Conservation (phyloP, 2,797 vertebrate genomes). For the Bucorvus abyssinicus region DNA sequence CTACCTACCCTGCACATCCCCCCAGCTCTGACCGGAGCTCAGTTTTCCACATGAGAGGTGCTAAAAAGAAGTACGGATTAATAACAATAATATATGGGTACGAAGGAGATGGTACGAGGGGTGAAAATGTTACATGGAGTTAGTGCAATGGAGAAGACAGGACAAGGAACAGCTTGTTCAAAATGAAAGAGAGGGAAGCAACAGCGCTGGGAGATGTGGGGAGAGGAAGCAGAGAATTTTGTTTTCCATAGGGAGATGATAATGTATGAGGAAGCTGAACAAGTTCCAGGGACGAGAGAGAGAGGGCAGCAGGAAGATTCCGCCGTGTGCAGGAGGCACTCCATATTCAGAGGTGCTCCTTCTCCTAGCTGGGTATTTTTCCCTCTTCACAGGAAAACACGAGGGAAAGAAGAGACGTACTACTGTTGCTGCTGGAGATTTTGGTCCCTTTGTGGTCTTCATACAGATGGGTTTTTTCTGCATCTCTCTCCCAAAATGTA, state of each 20-base stretch:
- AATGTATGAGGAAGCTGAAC: background rate
- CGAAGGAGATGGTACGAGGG: background rate
- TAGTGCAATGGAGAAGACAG: background rate
- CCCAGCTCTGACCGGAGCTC: background rate
- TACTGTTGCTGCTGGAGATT: background rate
- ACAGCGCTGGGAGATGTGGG: background rate
- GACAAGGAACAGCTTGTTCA: background rate
- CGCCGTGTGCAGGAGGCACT: background rate
- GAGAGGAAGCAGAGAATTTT: background rate
- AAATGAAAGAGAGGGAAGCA: background rate
- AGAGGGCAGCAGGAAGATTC: background rate
- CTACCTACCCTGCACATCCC: fast-evolving
- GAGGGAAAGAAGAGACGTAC: background rate
- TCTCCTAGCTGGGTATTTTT: background rate
- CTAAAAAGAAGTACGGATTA: background rate
- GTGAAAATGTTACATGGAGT: background rate
- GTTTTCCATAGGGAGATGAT: background rate
- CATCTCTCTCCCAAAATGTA: background rate
- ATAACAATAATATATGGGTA: background rate
- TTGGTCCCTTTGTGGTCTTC: background rate
- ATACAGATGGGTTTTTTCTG: background rate
- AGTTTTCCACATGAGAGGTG: background rate
- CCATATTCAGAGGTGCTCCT: background rate
- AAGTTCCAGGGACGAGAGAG: background rate
- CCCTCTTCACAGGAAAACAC: background rate